Evolutionary conservation across 2,888 invertebrate genomes (phyloP).

Genomic region (Drosophila neonasuta): DNA sequence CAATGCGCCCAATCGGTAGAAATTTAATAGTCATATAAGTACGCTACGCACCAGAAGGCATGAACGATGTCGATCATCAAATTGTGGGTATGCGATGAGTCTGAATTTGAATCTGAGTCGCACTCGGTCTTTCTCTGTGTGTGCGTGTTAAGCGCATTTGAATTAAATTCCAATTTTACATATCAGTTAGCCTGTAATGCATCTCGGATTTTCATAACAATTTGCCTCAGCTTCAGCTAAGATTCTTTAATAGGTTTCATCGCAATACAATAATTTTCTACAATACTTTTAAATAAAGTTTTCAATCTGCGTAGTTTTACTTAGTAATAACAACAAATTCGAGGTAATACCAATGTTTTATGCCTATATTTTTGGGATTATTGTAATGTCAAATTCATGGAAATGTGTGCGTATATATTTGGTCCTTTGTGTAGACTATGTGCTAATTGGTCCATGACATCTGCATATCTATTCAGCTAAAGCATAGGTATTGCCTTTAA

Average conservation of each 20-base stretch:
- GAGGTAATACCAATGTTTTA: background rate
- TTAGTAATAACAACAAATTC: background rate
- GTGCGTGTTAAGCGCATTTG: conserved; percentile 39
- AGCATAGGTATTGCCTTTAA: conserved; percentile 64
- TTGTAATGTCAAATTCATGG: conserved; percentile 7
- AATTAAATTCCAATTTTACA: conserved; percentile 49
- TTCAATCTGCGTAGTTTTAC: no score
- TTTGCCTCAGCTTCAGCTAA: conserved; percentile 12
- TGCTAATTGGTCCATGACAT: conserved; percentile 51
- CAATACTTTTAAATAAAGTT: background rate
- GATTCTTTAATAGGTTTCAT: conserved; percentile 4
- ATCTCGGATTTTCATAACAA: conserved; percentile 31
- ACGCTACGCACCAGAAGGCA: conserved; percentile 35
- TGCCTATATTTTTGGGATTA: background rate
- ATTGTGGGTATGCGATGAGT: conserved; percentile 24
- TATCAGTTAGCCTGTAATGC: conserved; percentile 32
- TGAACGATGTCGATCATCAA: conserved; percentile 39
- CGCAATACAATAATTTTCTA: background rate
- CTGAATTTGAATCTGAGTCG: conserved; percentile 8
- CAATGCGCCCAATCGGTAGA: conserved; percentile 59
- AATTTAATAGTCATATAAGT: conserved; percentile 55
- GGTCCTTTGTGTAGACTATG: background rate
- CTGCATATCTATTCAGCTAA: conserved; percentile 38
- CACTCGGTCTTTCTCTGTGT: background rate
- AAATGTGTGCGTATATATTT: conserved; percentile 5